phyloP scores from a whole-genome alignment of 1,140 invertebrate genomes.

The Psilanteris sp. region DNA sequence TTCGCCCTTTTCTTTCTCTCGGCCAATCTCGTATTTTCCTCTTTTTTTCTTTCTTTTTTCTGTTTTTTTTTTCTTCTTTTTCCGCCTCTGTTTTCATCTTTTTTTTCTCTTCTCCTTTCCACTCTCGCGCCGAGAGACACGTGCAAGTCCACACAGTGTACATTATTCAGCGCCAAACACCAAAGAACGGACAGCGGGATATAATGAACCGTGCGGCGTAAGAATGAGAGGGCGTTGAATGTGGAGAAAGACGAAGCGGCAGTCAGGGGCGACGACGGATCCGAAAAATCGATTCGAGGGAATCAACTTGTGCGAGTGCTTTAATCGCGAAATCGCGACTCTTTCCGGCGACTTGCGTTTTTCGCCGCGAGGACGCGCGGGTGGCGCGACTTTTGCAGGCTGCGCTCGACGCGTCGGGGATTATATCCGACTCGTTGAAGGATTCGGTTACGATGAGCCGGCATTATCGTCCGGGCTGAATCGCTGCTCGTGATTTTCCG shows the following conservation, averaged over 20 bases:
- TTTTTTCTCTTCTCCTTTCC: conserved; percentile 23
- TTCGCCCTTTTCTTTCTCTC: conserved; percentile 34
- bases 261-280: conserved; percentile 14
- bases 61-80: conserved; percentile 12
- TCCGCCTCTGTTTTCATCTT: conserved; percentile 10
- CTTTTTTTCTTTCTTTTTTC: conserved; percentile 8
- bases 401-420: not conserved
- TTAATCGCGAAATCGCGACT: conserved; percentile 28
- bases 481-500: too few relatives aligned
- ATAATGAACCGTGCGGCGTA: conserved; percentile 48
- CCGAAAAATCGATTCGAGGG: conserved; percentile 29
- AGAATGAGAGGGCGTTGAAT: conserved; percentile 36
- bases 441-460: too few relatives aligned
- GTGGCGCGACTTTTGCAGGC: too few relatives aligned
- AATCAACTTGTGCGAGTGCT: conserved; percentile 27
- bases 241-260: conserved; percentile 2
- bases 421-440: conserved; percentile 2
- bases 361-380: not conserved
- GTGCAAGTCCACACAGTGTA: conserved; percentile 35
- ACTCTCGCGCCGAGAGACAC: conserved; percentile 17
- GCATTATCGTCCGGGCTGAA: too few relatives aligned
- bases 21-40: conserved; percentile 46
- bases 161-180: conserved; percentile 55
- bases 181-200: conserved; percentile 40
- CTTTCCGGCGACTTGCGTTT: too few relatives aligned